These are phyloP conservation scores for Danio choprae DNA, from an alignment of 2,797 vertebrate species.

Conservation along the genomic window DNA sequence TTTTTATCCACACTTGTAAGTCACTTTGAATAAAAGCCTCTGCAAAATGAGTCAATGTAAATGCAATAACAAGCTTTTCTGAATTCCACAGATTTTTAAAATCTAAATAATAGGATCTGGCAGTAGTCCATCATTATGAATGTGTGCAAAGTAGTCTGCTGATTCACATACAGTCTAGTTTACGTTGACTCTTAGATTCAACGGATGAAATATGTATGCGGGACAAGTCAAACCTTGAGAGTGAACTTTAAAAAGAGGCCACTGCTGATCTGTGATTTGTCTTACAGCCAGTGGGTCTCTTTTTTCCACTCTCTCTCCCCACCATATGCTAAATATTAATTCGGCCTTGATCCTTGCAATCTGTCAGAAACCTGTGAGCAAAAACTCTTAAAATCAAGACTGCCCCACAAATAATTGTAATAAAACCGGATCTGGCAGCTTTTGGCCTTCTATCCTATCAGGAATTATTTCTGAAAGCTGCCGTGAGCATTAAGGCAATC, in stretches of 20 bases:
- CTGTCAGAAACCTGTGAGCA: slow-evolving; percentile 38
- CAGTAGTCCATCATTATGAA: background rate
- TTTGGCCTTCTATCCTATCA: slow-evolving; percentile 9
- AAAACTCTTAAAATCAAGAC: slow-evolving; percentile 15
- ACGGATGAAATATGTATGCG: background rate
- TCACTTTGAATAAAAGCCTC: no score
- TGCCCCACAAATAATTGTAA: background rate
- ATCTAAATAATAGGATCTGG: slow-evolving; percentile 23
- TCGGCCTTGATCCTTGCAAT: slow-evolving; percentile 31
- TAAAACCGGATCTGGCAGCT: slow-evolving; percentile 36
- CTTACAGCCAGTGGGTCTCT: slow-evolving; percentile 1
- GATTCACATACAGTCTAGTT: background rate
- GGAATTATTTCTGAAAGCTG: slow-evolving; percentile 18
- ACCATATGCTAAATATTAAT: slow-evolving; percentile 47
- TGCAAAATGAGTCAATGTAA: no score
- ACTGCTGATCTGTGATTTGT: slow-evolving; percentile 12
- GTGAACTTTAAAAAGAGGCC: slow-evolving; percentile 17
- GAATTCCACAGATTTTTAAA: no score
- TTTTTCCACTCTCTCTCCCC: slow-evolving; percentile 13
- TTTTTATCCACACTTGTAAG: no score
- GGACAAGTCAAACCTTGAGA: background rate
- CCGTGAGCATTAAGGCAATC: slow-evolving; percentile 26
- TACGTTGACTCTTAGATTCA: background rate
- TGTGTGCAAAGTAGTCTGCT: background rate
- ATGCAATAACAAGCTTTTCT: no score